Evolutionary conservation across 2,888 invertebrate genomes (phyloP), one percentile per base, ranked within the genome.

Genomic region (Hypolimnas misippus): DNA sequence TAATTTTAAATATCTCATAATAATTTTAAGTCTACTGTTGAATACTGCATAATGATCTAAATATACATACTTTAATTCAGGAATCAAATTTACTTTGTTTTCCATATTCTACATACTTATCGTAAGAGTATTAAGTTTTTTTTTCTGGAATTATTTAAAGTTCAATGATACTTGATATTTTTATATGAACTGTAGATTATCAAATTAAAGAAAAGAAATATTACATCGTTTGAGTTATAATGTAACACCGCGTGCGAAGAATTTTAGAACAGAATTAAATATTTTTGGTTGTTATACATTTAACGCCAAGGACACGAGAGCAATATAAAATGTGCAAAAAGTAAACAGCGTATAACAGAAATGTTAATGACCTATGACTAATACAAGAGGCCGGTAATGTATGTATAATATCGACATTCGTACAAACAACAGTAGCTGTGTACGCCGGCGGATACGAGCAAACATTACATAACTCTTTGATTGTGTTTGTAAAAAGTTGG

Each of bases 401-500:
- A 86, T 85, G 76, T 88, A 86, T 86, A 87, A 86, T 87, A 89
- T 89, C 88, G 89, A 87, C 85, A 89, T 86, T 87, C 86, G 79
- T 84, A 86, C 86, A 87, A 87, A 87, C 84, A 87, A 85, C 85
- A 82, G 88, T 81, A 79, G 86, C 83, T 78, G 79, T 79, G 81
- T 79, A 82, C 81, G 84, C 78, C 83, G 85, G 82, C 89, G 88
- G 87, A 86, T 88, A 86, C 89, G 83, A 84, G 83, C 87, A 89
- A 89, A 89, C 89, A 89, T 91, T 91, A 91, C 91, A 92, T 91
- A 92, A 92, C 89, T 89, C 91, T 91, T 89, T 91, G 91, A 91
- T 91, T 92, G 91, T 91, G 92, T 92, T 90, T 86, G 90, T 92
- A 92, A 92, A 92, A 92, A 91, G 87, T 90, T 89, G 92, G 92